Percentiles rank a stretch among this genome's conserved stretches.
Evolutionary conservation across 2,797 vertebrate species (phyloP).

Genomic region (Octomys mimax): DNA sequence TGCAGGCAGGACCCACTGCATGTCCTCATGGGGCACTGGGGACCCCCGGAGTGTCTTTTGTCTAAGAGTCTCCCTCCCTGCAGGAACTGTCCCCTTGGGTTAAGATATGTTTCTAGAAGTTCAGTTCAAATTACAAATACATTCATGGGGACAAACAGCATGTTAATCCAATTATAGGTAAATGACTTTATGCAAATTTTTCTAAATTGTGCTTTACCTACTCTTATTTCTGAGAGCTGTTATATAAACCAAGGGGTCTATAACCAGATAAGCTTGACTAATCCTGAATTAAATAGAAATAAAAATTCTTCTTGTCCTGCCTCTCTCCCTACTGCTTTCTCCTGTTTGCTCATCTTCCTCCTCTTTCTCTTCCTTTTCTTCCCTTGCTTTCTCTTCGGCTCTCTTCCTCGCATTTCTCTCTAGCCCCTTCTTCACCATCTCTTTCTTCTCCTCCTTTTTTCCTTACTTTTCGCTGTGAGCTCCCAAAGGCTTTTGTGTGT

Average conservation of each 20-base stretch:
- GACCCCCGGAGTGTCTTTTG: not conserved
- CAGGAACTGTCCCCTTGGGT: not conserved
- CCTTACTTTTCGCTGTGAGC: not conserved
- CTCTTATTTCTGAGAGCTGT: constrained; percentile 45
- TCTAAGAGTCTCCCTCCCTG: not conserved
- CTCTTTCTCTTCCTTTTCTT: not conserved
- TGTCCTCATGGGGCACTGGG: not conserved
- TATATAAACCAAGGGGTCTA: not conserved
- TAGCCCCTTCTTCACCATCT: not conserved
- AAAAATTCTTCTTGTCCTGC: not conserved
- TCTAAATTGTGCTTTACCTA: constrained; percentile 3
- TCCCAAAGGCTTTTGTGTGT: not conserved
- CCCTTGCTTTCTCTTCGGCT: not conserved
- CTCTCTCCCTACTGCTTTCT: not conserved
- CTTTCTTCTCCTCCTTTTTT: too few species aligned
- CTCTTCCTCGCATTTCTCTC: too few species aligned
- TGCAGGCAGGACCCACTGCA: not conserved
- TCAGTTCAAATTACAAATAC: constrained; percentile 53
- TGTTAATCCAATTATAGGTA: constrained; percentile 22
- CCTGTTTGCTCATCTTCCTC: too few species aligned
- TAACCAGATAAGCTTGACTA: not conserved
- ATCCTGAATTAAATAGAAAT: constrained; percentile 16
- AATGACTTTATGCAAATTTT: constrained; percentile 11
- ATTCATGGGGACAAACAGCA: not conserved
- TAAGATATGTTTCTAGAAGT: constrained; percentile 35